Evolutionary conservation across 2,888 invertebrate genomes (phyloP), one percentile per base, ranked within the genome.

Genomic region (Caenorhabditis afra): DNA sequence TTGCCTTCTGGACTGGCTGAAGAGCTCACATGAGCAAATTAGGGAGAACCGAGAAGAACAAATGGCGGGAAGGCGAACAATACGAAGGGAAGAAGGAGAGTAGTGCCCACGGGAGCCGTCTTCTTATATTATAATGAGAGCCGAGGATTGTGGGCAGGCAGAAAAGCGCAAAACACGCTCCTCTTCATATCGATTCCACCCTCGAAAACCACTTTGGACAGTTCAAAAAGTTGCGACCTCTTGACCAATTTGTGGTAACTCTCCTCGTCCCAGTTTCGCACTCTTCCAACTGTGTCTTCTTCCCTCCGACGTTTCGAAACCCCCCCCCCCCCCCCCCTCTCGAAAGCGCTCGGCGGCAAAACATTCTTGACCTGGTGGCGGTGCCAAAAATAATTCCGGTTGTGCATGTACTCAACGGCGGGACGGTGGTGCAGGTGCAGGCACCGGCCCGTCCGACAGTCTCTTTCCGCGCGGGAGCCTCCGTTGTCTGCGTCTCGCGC

Each of bases 311-410:
- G 61, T 57, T 71, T 64, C 57, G 55, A 64, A 73, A 57, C 62
- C 73, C 58, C n/a, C n/a, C n/a, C n/a, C n/a, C n/a, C n/a, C n/a
- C n/a, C n/a, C n/a, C n/a, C n/a, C 57, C 64, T 73, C 64, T 73
- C 20, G 58, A 73, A 65, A 73, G 44, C 49, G 73, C 64, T 50
- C 47, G 11, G 14, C 50, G 64, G 55, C 58, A 64, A 73, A 73
- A 73, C 73, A 73, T 73, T 73, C 73, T 73, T 73, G 73, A 73
- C 73, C 73, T 65, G 64, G 45, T 29, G 57, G 45, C 35, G 57
- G 62, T 57, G 62, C 62, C 64, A 71, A 45, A 73, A 73, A 73
- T 73, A 73, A 70, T 73, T 73, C 73, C 73, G 73, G 73, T 73
- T 73, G 50, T 58, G 58, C 57, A 58, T 58, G 58, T 58, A 58